Evolutionary conservation across 2,888 invertebrate species (phyloP).

Genomic region (Drosophila bunnanda): DNA sequence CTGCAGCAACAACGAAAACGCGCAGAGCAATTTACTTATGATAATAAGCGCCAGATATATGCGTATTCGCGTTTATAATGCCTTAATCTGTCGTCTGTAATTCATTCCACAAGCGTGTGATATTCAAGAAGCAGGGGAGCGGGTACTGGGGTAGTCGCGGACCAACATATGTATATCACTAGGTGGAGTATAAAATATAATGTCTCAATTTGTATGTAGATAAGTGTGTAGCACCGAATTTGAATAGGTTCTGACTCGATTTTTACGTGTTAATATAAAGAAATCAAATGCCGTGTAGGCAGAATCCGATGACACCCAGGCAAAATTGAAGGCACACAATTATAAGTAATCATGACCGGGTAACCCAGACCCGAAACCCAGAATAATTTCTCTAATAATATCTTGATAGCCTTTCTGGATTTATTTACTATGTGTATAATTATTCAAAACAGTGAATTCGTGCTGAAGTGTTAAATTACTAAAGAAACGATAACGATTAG

Average conservation of each 20-base stretch:
- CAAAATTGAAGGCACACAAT: no score
- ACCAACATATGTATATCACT: background rate
- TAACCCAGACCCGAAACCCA: no score
- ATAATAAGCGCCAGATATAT: conserved; percentile 31
- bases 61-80: conserved; percentile 13
- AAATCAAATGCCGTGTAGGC: background rate
- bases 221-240: background rate
- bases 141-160: background rate
- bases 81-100: conserved; percentile 30
- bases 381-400: no score
- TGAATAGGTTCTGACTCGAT: background rate
- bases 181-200: background rate
- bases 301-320: background rate
- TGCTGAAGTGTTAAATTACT: no score
- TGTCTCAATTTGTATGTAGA: background rate
- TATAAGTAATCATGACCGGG: no score
- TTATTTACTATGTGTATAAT: no score
- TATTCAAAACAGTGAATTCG: no score
- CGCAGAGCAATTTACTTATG: conserved; percentile 33
- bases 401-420: no score
- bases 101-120: background rate
- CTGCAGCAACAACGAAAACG: conserved; percentile 32
- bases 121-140: background rate
- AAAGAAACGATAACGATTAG: no score
- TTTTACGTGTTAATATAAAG: background rate